These are phyloP conservation scores for Limulus polyphemus DNA, from an alignment of 2,888 invertebrate genomes.

Conservation along the genomic window DNA sequence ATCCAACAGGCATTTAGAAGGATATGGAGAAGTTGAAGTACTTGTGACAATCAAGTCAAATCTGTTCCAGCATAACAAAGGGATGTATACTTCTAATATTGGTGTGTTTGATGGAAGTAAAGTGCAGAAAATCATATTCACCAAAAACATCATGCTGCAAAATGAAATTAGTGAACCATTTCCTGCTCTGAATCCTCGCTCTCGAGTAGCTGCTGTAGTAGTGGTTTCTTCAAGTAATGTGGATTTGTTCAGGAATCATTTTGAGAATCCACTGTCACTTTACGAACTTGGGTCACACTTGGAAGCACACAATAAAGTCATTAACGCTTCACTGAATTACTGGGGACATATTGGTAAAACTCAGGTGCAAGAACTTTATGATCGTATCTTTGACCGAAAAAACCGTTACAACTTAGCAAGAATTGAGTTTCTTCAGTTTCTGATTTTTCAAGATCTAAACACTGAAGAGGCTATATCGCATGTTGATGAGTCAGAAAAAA, in stretches of 20 bases:
- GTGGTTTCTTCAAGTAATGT: constrained; percentile 85
- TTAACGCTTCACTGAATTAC: constrained; percentile 94
- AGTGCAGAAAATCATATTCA: constrained; percentile 65
- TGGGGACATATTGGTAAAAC: constrained; percentile 47
- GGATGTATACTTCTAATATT: constrained; percentile 72
- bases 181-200: constrained; percentile 68
- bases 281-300: constrained; percentile 94
- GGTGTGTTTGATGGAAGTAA: constrained; percentile 78
- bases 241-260: constrained; percentile 72
- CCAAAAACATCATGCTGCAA: constrained; percentile 69
- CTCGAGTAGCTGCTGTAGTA: constrained; percentile 80
- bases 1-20: constrained; percentile 53
- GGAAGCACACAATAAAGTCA: constrained; percentile 77
- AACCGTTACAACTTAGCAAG: constrained; percentile 89
- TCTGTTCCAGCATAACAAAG: constrained; percentile 74
- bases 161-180: constrained; percentile 80
- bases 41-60: constrained; percentile 67
- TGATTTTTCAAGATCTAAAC: constrained; percentile 77
- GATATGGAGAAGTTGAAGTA: constrained; percentile 64
- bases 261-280: constrained; percentile 74
- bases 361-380: constrained; percentile 31
- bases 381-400: constrained; percentile 49
- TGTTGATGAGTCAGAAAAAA: constrained; percentile 24
- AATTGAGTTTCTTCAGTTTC: constrained; percentile 78
- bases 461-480: constrained; percentile 39